Evolutionary conservation across 2,113 vertebrate species (phyloP), one percentile per base, ranked within the genome.

Genomic region (Nyctereutes procyonoides): DNA sequence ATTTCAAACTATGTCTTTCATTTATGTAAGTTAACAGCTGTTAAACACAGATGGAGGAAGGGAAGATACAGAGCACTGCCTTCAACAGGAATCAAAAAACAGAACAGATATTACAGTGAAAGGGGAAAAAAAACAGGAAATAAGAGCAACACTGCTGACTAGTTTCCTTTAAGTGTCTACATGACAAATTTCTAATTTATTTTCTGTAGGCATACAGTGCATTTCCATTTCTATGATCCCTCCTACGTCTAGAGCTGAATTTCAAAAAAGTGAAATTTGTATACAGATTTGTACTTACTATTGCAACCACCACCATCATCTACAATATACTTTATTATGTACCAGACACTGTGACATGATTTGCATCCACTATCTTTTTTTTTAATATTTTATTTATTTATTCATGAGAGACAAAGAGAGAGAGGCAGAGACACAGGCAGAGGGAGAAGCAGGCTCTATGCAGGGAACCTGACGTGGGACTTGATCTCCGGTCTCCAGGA

Each of bases 71-170:
- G 2, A 95, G 35, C 16, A 76, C 58, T 92, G 22, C 32, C 62
- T 94, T 85, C 62, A 83, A 90, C 17, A 93, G 55, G 19, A 97
- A 83, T 48, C 5, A 53, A 95, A 93, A 79, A 85, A 60, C 3
- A 87, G 22, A 71, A 62, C 63, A 96, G 90, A 38, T 91, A 94
- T 89, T 92, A 81, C 65, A 83, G 32, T 20, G 32, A 95, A 84
- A 90, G 28, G 88, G 24, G n/a, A n/a, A 0, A 74, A 76, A 96
- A 87, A 97, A 79, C 19, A 94, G 62, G 48, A 92, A 97, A 65
- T 24, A 83, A 83, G 19, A 14, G 16, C 11, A 94, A 79, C 32
- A 76, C 1, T 56, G 55, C 32, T 96, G 84, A 96, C 86, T 76
- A 86, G 35, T 79, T 96, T 65, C 88, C 74, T 90, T 89, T 51